A percentile compares a stretch with the other conserved stretches of the same genome.
Evolutionary conservation across 2,888 invertebrate species (phyloP).

Genomic region (Tetragnatha montana): DNA sequence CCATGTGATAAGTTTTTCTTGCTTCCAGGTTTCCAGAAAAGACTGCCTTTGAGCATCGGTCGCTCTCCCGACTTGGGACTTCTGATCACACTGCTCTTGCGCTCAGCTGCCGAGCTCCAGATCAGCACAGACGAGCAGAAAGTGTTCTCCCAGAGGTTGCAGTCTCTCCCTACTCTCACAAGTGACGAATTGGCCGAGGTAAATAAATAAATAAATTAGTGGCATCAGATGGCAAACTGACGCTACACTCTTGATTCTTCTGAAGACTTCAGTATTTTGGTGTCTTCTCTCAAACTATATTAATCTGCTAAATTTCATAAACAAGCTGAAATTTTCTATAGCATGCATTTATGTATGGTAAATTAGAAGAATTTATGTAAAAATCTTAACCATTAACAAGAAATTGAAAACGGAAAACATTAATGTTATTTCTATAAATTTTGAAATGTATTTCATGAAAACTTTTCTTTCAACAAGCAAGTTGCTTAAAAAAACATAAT

Average conservation of each 20-base stretch:
- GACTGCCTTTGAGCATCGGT: constrained; percentile 40
- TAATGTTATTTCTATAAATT: no score
- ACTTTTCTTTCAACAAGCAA: no score
- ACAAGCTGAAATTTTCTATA: no score
- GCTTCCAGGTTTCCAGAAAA: constrained; percentile 45
- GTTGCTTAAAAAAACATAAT: no score
- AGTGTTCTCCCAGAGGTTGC: constrained; percentile 36
- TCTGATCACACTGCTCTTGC: constrained; percentile 53
- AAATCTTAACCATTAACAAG: no score
- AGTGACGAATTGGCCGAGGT: constrained; percentile 67
- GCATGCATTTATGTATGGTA: no score
- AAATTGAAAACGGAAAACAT: no score
- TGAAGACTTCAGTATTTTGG: neutral
- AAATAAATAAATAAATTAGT: neutral
- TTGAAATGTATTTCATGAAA: no score
- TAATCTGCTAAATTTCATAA: no score
- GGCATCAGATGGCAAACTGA: neutral
- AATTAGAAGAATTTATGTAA: no score
- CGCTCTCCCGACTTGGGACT: constrained; percentile 63
- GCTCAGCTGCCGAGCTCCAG: constrained; percentile 53
- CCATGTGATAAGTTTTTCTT: neutral
- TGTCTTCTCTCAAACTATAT: neutral
- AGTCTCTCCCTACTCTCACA: constrained; percentile 58
- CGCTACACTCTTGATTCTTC: neutral
- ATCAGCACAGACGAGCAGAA: constrained; percentile 61